Base-by-base conservation (phyloP, 2,888 invertebrate species). In the Eupithecia inturbata region DNA sequence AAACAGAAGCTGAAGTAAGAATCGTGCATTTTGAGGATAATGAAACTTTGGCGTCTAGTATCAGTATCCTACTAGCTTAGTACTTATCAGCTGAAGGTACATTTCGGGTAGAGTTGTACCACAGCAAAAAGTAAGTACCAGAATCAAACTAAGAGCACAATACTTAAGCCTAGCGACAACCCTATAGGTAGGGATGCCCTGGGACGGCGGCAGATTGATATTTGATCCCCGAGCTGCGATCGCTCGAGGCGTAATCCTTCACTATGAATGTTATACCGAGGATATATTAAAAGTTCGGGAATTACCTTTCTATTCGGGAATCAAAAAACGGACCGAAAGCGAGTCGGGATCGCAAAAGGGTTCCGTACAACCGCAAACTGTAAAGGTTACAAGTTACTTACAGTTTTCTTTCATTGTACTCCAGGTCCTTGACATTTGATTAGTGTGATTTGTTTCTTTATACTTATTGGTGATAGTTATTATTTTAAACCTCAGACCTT, bases 191-290 rank as follows among this genome's bases (percentile, higher is more conserved):
- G 68, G 73, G 76, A 67, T 73, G 87, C 84, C 87, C 87, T 84
- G 86, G 84, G 87, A 84, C 83, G 84, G 82, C 82, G 85, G 84
- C 83, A 91, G 92, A 93, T 93, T 93, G 93, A 92, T 92, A 93
- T 93, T 92, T 92, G 93, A 93, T 93, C 92, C 92, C 83, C 74
- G 74, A 74, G 76, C 73, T 75, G 70, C 74, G 80, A 78, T 78
- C 79, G 74, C 80, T 73, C 74, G 69, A 66, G 77, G 80, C 80
- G 67, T 76, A 76, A 76, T 76, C 76, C 76, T 71, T 68, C 73
- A 73, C 76, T 76, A 76, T 76, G 76, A 76, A 73, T 73, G 76
- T 76, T 76, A 72, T 75, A 73, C 76, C 67, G 71, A 73, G 71
- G 71, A 73, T 73, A 76, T 76, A 76, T 76, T 73, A 76, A 76